Evolutionary conservation across 2,888 invertebrate genomes (phyloP).

Genomic region (Euspilapteryx auroguttella): DNA sequence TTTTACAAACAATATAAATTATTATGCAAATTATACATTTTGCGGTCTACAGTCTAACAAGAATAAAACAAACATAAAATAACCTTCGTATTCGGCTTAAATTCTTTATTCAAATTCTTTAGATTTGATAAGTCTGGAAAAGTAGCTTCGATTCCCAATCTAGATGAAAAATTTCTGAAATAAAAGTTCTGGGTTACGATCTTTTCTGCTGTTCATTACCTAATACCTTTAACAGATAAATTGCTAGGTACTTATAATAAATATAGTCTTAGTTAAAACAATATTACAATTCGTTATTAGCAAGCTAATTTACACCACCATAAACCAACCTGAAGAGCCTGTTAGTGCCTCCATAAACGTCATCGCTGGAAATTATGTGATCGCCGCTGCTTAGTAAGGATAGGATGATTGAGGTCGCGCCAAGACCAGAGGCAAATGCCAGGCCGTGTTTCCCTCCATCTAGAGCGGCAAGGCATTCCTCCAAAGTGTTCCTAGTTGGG

Average conservation of each 20-base stretch:
- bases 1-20: no score
- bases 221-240: no score
- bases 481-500: constrained; percentile 87
- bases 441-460: constrained; percentile 87
- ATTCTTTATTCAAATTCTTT: constrained; percentile 65
- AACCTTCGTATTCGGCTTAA: constrained; percentile 88
- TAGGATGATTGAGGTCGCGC: constrained; percentile 76
- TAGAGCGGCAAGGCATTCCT: constrained; percentile 85
- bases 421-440: constrained; percentile 89
- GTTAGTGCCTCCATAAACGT: constrained; percentile 94
- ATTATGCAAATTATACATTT: no score
- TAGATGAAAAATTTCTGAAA: constrained; percentile 62
- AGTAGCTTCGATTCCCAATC: constrained; percentile 72
- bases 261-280: no score
- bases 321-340: constrained; percentile 63
- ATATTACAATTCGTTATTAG: no score
- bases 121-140: constrained; percentile 78
- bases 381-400: constrained; percentile 82
- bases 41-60: no score
- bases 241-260: no score
- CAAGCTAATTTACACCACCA: no score
- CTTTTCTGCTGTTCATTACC: no score
- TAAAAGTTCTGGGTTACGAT: no score
- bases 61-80: no score
- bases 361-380: constrained; percentile 88